Conservation (phyloP, 2,888 invertebrate species). For the Perithous albicinctus region DNA sequence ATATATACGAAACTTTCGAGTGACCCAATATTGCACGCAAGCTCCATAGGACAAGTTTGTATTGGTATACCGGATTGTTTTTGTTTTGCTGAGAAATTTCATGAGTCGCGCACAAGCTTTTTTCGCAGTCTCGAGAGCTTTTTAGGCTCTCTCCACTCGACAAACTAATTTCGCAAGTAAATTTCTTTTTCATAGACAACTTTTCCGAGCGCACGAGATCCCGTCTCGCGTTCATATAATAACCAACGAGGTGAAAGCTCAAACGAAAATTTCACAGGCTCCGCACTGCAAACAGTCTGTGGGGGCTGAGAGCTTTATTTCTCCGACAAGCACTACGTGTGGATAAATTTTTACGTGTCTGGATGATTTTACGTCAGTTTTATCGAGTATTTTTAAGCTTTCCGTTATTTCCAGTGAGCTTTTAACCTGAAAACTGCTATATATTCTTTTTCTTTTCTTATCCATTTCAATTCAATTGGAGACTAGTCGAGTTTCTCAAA, state of each 20-base stretch:
- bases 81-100: too few species aligned
- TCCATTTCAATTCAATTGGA: background rate
- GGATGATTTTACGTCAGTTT: background rate
- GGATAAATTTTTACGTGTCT: background rate
- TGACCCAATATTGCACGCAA: background rate
- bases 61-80: too few species aligned
- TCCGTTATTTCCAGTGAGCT: background rate
- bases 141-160: background rate
- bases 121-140: background rate
- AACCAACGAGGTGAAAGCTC: background rate
- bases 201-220: background rate
- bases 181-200: background rate
- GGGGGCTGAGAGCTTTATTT: constrained; percentile 7
- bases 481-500: background rate
- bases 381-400: background rate
- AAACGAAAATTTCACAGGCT: background rate
- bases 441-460: background rate
- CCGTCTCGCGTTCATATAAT: background rate
- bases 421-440: background rate
- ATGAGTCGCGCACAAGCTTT: too few species aligned
- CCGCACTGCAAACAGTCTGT: constrained; percentile 10
- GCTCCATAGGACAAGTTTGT: background rate
- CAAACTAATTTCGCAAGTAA: constrained; percentile 17
- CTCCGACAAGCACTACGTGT: background rate
- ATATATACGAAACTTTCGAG: background rate